phyloP scores from a whole-genome alignment of 1,140 invertebrate species.

The Mycetomoellerius zeteki region DNA sequence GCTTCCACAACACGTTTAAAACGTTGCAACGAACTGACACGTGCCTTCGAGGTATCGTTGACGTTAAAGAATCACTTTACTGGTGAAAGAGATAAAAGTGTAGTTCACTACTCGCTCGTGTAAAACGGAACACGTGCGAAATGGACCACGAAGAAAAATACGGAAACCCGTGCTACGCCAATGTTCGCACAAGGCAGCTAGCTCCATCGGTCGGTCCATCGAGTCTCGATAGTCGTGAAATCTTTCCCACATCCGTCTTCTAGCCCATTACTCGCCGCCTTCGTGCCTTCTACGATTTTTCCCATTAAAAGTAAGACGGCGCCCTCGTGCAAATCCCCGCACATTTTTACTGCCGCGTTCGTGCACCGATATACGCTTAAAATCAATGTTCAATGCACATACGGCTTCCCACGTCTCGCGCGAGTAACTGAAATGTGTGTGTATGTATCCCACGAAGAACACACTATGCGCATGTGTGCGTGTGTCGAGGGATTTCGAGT shows the following conservation, averaged over 20 bases:
- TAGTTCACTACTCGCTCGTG: slow-evolving; percentile 16
- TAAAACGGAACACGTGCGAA: slow-evolving; percentile 54
- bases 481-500: slow-evolving; percentile 66
- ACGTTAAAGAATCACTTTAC: slow-evolving; percentile 60
- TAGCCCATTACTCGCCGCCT: slow-evolving; percentile 29
- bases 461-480: background rate
- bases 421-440: slow-evolving; percentile 60
- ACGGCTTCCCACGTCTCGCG: slow-evolving; percentile 79
- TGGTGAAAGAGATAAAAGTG: slow-evolving; percentile 46
- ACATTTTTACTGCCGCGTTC: slow-evolving; percentile 59
- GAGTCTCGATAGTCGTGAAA: slow-evolving; percentile 65
- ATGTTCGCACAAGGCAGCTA: slow-evolving; percentile 28
- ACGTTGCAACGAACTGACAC: slow-evolving; percentile 36
- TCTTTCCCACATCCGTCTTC: slow-evolving; percentile 70
- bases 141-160: slow-evolving; percentile 54
- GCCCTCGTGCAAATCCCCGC: slow-evolving; percentile 51
- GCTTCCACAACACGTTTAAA: slow-evolving; percentile 30
- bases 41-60: slow-evolving; percentile 50
- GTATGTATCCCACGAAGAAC: background rate
- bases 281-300: slow-evolving; percentile 52
- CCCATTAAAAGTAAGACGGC: slow-evolving; percentile 61
- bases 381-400: slow-evolving; percentile 82
- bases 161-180: slow-evolving; percentile 48
- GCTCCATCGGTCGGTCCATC: slow-evolving; percentile 56
- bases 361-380: slow-evolving; percentile 74